phyloP scores from a whole-genome alignment of 2,113 vertebrate species.

The Eulemur macaco region DNA sequence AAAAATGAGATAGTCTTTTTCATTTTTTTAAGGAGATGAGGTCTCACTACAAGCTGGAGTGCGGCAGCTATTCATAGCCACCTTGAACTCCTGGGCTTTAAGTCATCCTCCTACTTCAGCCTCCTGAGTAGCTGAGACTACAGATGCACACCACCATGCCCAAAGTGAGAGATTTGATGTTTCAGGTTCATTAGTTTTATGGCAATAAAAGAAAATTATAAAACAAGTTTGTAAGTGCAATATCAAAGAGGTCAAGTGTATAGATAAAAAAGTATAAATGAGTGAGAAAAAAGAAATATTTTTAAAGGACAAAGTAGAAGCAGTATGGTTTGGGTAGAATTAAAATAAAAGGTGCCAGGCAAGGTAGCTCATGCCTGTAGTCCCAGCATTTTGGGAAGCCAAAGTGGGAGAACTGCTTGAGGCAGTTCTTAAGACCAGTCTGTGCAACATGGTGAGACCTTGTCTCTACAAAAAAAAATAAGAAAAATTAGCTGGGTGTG shows the following conservation, averaged over 20 bases:
- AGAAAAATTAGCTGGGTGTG: no score
- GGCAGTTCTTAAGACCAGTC: no score
- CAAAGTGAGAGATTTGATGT: neutral
- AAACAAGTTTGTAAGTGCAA: neutral
- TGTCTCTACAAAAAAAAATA: no score
- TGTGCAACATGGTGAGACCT: no score
- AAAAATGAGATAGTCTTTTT: neutral
- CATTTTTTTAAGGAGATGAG: neutral
- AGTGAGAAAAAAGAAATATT: neutral
- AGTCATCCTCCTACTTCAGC: neutral
- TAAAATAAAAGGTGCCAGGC: neutral
- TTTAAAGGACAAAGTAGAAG: neutral
- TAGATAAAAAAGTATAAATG: neutral
- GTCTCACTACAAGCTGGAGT: neutral
- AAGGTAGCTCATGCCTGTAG: no score
- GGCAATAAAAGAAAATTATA: neutral
- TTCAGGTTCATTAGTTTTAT: neutral
- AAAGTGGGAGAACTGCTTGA: no score
- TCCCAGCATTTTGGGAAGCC: no score
- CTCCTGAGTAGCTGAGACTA: neutral
- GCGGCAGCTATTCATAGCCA: neutral
- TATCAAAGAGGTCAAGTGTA: neutral
- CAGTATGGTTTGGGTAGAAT: neutral
- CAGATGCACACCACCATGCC: neutral
- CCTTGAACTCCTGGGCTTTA: neutral